A percentile compares a stretch with the other conserved stretches of the same genome.
Conservation (phyloP, 2,888 invertebrate species). For the Ganaspis brasiliensis region DNA sequence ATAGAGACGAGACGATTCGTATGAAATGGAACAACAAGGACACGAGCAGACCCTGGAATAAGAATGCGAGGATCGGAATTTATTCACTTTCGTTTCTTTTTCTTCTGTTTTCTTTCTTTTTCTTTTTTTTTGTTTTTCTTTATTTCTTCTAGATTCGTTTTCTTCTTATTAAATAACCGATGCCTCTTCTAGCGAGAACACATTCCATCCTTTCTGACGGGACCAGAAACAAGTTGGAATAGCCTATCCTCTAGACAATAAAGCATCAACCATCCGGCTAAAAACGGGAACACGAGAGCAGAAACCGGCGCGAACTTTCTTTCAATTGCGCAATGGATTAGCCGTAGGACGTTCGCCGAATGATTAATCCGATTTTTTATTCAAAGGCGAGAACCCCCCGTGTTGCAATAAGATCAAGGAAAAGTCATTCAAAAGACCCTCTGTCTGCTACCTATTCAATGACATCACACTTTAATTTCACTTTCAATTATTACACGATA, state of each 20-base stretch:
- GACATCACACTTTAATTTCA: conserved; percentile 9
- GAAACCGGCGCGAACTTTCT: conserved; percentile 57
- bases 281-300: conserved; percentile 57
- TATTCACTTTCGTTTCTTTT: conserved; percentile 38
- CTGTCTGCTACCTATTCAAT: conserved; percentile 16
- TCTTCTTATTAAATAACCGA: conserved; percentile 33
- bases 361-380: conserved; percentile 45
- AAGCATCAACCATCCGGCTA: conserved; percentile 46
- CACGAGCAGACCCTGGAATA: conserved; percentile 19
- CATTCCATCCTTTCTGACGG: conserved; percentile 34
- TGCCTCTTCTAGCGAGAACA: conserved; percentile 34
- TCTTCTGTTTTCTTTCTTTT: background rate
- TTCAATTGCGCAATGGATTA: conserved; percentile 56
- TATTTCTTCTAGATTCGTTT: background rate
- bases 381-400: conserved; percentile 17
- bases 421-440: conserved; percentile 5
- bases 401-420: conserved; percentile 22
- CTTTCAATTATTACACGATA: background rate
- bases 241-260: background rate
- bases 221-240: conserved; percentile 19
- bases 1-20: conserved; percentile 8
- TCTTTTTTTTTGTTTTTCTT: background rate
- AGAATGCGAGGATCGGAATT: conserved; percentile 38
- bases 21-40: conserved; percentile 42
- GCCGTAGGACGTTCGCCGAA: conserved; percentile 45